Evolutionary conservation across 2,888 invertebrate species (phyloP), one percentile per base, ranked within the genome.

Genomic region (Ennomos fuscantarius): DNA sequence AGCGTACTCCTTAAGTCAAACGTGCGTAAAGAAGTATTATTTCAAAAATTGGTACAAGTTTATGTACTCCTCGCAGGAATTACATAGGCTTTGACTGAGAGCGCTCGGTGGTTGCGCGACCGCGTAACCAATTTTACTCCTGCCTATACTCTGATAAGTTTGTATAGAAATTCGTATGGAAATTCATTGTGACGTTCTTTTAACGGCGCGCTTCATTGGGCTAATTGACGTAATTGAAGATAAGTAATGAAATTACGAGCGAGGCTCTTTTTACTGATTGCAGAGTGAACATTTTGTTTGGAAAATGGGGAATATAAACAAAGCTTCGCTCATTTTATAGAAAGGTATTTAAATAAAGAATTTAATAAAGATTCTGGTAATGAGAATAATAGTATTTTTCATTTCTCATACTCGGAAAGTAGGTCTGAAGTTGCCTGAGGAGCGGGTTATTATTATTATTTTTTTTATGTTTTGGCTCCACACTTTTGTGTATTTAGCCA

Each of bases 51-150:
- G 6, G 6, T 24, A 6, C 1, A 32, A 45, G n/a, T 35, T 49
- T 11, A 37, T 10, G 34, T 50, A 49, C 58, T 45, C 10, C 2
- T 8, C 8, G 11, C 8, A 13, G 8, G 11, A n/a, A 40, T 35
- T 43, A 39, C 35, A 34, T 33, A 45, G 42, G n/a, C 49, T 70
- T 73, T 65, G 65, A 67, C 64, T 69, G 68, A 69, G 64, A 58
- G 72, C 62, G 56, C 68, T 69, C 65, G 56, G 40, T 55, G 44
- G 60, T 37, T 45, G 50, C 51, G 40, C 57, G 55, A 61, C 55
- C 63, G 60, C 57, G 60, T 40, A 33, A 52, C 55, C 55, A 60
- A 60, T 57, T 54, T 49, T 56, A 43, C 60, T 48, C 45, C 31
- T 48, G 34, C 40, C 31, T 40, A 40, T 36, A 8, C 39, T 46